These are phyloP conservation scores for Scotopteryx bipunctaria DNA, from an alignment of 2,888 invertebrate species.

Conservation along the genomic window DNA sequence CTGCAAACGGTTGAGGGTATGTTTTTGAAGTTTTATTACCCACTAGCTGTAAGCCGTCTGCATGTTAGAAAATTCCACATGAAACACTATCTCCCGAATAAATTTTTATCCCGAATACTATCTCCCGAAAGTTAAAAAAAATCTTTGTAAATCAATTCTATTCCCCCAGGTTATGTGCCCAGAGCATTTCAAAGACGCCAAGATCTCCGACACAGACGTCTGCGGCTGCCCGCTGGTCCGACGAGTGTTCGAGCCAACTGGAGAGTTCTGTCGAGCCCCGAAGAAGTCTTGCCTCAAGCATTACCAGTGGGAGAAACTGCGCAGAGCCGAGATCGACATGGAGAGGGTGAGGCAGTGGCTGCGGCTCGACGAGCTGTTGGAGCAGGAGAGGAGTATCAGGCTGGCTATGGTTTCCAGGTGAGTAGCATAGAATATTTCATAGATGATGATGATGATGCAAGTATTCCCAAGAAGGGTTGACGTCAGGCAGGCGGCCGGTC, in stretches of 20 bases:
- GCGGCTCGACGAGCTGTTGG: slow-evolving; percentile 95
- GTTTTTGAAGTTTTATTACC: too few species aligned
- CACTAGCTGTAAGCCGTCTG: too few species aligned
- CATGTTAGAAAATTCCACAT: too few species aligned
- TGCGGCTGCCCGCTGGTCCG: slow-evolving; percentile 96
- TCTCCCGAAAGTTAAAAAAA: too few species aligned
- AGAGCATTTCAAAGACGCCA: slow-evolving; percentile 97
- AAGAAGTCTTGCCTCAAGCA: slow-evolving; percentile 96
- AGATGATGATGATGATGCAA: too few species aligned
- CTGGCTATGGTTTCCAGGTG: slow-evolving; percentile 84
- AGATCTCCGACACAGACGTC: slow-evolving; percentile 93
- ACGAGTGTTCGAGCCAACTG: slow-evolving; percentile 92
- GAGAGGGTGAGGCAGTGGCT: slow-evolving; percentile 96
- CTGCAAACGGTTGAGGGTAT: slow-evolving; percentile 94
- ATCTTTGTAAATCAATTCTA: too few species aligned
- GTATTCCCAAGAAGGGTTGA: neutral
- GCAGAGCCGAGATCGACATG: slow-evolving; percentile 97
- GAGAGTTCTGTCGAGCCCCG: slow-evolving; percentile 93
- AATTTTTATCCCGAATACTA: too few species aligned
- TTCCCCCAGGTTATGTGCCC: slow-evolving; percentile 95
- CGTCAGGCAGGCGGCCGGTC: too few species aligned
- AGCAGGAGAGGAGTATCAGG: slow-evolving; percentile 95
- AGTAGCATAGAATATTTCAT: slow-evolving; percentile 7
- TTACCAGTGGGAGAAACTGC: slow-evolving; percentile 97
- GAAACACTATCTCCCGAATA: too few species aligned